phyloP scores from a whole-genome alignment of 2,113 vertebrate genomes.

The Myotis lucifugus region DNA sequence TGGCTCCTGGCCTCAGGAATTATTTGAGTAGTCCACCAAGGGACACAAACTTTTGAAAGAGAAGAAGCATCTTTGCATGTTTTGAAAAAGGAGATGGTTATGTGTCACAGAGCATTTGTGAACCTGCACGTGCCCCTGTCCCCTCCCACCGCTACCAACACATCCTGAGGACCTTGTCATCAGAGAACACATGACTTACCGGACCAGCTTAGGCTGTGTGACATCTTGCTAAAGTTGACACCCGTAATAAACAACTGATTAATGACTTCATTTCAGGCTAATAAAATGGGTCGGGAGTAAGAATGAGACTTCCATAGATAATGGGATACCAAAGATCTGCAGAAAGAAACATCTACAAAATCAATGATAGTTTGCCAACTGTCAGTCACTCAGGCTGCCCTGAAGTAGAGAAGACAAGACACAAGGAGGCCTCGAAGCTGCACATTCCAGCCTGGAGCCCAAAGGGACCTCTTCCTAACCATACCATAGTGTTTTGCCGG shows the following conservation, averaged over 20 bases:
- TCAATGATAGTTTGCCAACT: background rate
- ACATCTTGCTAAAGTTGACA: background rate
- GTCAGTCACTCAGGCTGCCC: background rate
- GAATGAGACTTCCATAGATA: background rate
- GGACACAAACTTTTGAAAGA: background rate
- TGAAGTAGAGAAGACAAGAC: background rate
- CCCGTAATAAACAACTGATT: background rate
- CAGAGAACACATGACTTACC: background rate
- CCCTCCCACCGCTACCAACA: background rate
- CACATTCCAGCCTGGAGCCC: background rate
- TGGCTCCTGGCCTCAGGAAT: background rate
- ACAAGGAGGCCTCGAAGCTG: background rate
- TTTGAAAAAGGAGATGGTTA: background rate
- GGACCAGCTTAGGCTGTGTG: background rate
- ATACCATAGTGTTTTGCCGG: background rate
- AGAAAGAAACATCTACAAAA: background rate
- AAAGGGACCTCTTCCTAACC: background rate
- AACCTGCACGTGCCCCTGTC: fast-evolving
- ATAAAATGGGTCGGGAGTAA: background rate
- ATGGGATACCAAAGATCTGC: background rate
- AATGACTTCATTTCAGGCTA: background rate
- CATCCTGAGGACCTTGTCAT: background rate
- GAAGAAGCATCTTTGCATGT: background rate
- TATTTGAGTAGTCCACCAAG: background rate
- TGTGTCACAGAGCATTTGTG: background rate